Percentiles rank a stretch among this genome's conserved stretches.
phyloP scores from a whole-genome alignment of 2,113 vertebrate genomes.

The Phaethornis superciliosus region DNA sequence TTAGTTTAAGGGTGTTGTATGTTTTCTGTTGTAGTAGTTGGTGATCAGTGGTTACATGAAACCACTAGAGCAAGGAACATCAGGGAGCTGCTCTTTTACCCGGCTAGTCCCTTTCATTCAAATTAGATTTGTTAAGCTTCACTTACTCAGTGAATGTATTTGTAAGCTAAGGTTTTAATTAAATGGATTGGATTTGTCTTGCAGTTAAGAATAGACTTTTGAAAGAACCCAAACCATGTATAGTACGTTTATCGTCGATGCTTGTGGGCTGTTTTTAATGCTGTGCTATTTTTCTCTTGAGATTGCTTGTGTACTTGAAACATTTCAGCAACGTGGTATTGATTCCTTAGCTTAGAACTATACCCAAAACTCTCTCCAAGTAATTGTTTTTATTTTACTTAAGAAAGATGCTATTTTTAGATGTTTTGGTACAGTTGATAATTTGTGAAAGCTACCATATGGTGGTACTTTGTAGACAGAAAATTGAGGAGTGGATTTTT shows the following conservation, averaged over 20 bases:
- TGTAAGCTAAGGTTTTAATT: slow-evolving; percentile 68
- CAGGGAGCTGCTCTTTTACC: slow-evolving; percentile 54
- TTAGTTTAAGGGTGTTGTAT: slow-evolving; percentile 65
- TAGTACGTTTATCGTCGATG: slow-evolving; percentile 38
- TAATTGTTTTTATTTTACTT: slow-evolving; percentile 66
- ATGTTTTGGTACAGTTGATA: slow-evolving; percentile 68
- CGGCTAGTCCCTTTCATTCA: slow-evolving; percentile 51
- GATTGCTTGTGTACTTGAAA: slow-evolving; percentile 15
- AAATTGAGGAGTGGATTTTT: slow-evolving; percentile 34
- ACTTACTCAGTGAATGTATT: slow-evolving; percentile 62
- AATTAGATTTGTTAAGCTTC: slow-evolving; percentile 67
- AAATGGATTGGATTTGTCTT: slow-evolving; percentile 49
- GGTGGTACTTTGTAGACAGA: slow-evolving; percentile 46
- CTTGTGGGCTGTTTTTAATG: neutral
- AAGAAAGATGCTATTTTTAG: slow-evolving; percentile 67
- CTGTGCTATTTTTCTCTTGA: neutral
- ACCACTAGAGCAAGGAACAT: slow-evolving; percentile 58
- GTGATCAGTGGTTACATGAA: slow-evolving; percentile 72
- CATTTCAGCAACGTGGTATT: neutral
- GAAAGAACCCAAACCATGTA: slow-evolving; percentile 15
- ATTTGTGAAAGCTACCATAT: slow-evolving; percentile 66
- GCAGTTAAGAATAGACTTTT: slow-evolving; percentile 56
- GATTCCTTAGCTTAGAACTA: slow-evolving; percentile 31
- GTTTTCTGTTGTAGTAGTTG: slow-evolving; percentile 72
- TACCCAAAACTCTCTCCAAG: slow-evolving; percentile 28